Percentiles rank a stretch among this genome's conserved stretches.
These are phyloP conservation scores for Dolichallabes microphthalmus DNA, from an alignment of 2,113 vertebrate genomes.

Conservation along the genomic window DNA sequence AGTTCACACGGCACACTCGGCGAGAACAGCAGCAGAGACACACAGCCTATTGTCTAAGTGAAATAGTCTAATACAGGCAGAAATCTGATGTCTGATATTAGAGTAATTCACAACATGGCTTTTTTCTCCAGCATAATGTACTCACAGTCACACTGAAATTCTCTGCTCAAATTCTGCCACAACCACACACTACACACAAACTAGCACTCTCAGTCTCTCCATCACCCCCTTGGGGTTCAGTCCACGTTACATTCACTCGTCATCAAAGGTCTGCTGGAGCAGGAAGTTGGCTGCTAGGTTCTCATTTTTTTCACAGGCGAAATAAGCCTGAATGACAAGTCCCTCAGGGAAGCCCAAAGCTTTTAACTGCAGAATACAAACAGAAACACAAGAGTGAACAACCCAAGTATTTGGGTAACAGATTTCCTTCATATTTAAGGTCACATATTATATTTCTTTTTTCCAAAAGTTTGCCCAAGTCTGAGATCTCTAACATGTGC, in stretches of 20 bases:
- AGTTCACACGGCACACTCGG: constrained; percentile 55
- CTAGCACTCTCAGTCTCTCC: constrained; percentile 24
- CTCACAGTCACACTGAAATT: constrained; percentile 6
- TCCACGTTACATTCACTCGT: constrained; percentile 63
- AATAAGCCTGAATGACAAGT: constrained; percentile 78
- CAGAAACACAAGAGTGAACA: constrained; percentile 19
- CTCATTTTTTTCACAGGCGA: constrained; percentile 78
- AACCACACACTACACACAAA: constrained; percentile 39
- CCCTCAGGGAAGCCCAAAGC: constrained; percentile 77
- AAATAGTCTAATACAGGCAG: constrained; percentile 51
- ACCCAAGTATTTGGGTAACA: not conserved
- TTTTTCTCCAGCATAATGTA: constrained; percentile 34
- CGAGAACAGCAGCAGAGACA: constrained; percentile 60
- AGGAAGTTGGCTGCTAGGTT: constrained; percentile 78
- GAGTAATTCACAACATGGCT: constrained; percentile 49
- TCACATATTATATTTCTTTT: no score
- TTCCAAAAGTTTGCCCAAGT: no score
- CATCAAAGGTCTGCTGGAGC: constrained; percentile 77
- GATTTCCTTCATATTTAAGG: not conserved
- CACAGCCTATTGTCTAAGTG: constrained; percentile 45
- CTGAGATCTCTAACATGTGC: no score
- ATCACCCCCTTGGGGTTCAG: not conserved
- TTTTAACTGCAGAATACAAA: constrained; percentile 74
- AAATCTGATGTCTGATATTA: constrained; percentile 45
- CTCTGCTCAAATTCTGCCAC: constrained; percentile 29